Conservation (phyloP, 2,888 invertebrate species). For the Drosophila subsilvestris region DNA sequence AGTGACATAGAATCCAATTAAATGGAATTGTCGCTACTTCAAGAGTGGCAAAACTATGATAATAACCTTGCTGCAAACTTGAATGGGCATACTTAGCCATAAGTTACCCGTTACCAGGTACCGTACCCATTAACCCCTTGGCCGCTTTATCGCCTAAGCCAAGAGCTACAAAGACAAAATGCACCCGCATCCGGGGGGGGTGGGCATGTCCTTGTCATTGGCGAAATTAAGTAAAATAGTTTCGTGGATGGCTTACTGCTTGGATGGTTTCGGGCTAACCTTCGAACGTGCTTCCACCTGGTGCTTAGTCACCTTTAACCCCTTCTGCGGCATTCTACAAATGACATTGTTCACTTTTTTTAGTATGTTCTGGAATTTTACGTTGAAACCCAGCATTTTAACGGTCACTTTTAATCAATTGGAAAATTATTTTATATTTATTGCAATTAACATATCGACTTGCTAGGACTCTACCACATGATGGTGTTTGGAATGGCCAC, state of each 20-base stretch:
- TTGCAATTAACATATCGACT: too few species aligned
- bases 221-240: not conserved
- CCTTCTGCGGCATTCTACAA: conserved; percentile 1
- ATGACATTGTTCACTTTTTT: not conserved
- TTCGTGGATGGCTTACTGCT: not conserved
- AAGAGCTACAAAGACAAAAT: not conserved
- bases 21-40: conserved; percentile 62
- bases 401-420: not conserved
- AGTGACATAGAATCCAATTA: conserved; percentile 52
- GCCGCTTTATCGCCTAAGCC: conserved; percentile 10
- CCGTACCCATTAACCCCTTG: conserved; percentile 15
- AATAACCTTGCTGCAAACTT: conserved; percentile 50
- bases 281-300: conserved; percentile 39
- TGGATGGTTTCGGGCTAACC: not conserved
- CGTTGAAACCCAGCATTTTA: not conserved
- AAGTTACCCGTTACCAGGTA: conserved; percentile 27
- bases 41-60: conserved; percentile 55
- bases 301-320: conserved; percentile 48
- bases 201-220: not conserved
- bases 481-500: too few species aligned
- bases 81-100: conserved; percentile 30
- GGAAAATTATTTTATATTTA: too few species aligned
- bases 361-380: not conserved
- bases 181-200: not conserved
- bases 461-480: too few species aligned